phyloP scores from a whole-genome alignment of 2,797 vertebrate species.

The Sciaenops ocellatus region DNA sequence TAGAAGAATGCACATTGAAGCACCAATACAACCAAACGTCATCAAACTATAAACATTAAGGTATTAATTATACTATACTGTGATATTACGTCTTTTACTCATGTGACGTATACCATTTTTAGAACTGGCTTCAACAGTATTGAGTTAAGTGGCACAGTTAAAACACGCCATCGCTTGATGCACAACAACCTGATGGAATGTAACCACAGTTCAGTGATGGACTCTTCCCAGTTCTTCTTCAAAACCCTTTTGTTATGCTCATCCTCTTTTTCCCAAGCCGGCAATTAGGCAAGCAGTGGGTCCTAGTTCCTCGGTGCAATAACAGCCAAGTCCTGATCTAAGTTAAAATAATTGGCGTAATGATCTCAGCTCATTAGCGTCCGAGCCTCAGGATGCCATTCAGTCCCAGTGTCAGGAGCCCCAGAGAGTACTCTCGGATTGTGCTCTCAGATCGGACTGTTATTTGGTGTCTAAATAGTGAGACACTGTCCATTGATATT shows the following conservation, averaged over 20 bases:
- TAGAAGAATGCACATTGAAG: not conserved
- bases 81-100: not conserved
- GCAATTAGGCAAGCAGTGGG: conserved; percentile 77
- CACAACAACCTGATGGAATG: conserved; percentile 67
- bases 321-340: conserved; percentile 81
- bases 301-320: conserved; percentile 65
- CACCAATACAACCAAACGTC: not conserved
- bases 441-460: no score
- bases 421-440: conserved; percentile 63
- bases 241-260: conserved; percentile 71
- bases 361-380: conserved; percentile 82
- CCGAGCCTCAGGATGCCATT: conserved; percentile 70
- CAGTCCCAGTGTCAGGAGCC: conserved; percentile 61
- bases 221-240: conserved; percentile 57
- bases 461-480: conserved; percentile 61
- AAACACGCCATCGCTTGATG: conserved; percentile 22
- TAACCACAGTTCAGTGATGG: conserved; percentile 51
- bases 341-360: conserved; percentile 85
- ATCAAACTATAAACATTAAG: not conserved
- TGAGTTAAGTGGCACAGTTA: conserved; percentile 36
- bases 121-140: not conserved
- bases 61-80: not conserved
- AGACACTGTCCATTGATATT: conserved; percentile 67
- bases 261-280: conserved; percentile 70
- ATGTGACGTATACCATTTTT: not conserved